These are phyloP conservation scores for Malurus cyaneus DNA, from an alignment of 2,113 vertebrate genomes.

Conservation along the genomic window DNA sequence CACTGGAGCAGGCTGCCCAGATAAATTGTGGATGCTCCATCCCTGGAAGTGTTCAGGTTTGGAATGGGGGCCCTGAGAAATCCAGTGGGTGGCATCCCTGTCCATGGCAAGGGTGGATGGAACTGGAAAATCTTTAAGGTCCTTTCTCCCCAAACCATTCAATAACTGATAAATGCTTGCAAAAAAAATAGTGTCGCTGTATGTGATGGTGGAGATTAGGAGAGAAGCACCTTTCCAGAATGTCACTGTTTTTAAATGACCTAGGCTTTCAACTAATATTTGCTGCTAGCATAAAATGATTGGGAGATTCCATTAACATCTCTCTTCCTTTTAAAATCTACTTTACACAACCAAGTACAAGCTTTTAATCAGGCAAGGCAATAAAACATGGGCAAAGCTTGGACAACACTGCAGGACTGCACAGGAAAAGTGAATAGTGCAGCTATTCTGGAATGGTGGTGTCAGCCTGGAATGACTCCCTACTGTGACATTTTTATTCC, in stretches of 20 bases:
- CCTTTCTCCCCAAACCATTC: neutral
- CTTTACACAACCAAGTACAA: neutral
- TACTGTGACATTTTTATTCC: slow-evolving; percentile 17
- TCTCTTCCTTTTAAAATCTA: neutral
- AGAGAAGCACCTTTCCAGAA: neutral
- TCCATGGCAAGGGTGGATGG: no score
- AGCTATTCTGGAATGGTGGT: slow-evolving; percentile 6
- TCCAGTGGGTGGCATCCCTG: neutral
- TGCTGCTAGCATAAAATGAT: neutral
- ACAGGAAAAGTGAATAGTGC: neutral
- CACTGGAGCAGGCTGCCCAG: neutral
- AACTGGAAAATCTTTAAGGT: neutral
- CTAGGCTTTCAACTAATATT: neutral
- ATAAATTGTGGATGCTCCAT: neutral
- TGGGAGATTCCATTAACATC: neutral
- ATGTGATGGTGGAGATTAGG: neutral
- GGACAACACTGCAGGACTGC: neutral
- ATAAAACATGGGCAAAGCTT: neutral
- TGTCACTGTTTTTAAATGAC: neutral
- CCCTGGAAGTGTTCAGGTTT: neutral
- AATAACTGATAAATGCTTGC: neutral
- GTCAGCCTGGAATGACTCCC: neutral
- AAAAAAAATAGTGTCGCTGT: neutral
- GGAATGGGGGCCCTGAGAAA: neutral
- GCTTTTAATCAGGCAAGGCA: neutral